Evolutionary conservation across 2,797 vertebrate species (phyloP).

Genomic region (Acipenser ruthenus): DNA sequence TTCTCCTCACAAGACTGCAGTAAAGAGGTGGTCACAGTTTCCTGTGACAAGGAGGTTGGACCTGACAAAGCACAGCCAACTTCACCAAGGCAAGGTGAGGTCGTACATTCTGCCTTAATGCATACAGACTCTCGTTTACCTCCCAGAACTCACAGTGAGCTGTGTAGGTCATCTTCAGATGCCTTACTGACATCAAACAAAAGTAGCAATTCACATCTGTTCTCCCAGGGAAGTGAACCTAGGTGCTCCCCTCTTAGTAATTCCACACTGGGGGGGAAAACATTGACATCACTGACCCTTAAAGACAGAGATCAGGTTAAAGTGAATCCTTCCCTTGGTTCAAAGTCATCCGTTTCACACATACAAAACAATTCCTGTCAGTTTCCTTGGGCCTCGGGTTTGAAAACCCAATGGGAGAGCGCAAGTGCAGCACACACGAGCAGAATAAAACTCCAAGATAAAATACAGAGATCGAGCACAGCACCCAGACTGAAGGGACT

Average conservation of each 20-base stretch:
- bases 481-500: constrained; percentile 67
- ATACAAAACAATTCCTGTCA: constrained; percentile 37
- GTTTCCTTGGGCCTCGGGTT: constrained; percentile 20
- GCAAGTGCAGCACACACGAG: constrained; percentile 43
- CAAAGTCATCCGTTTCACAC: constrained; percentile 42
- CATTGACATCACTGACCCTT: constrained; percentile 14
- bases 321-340: constrained; percentile 21
- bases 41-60: constrained; percentile 24
- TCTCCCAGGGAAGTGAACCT: constrained; percentile 18
- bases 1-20: constrained; percentile 12
- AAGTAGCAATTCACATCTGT: constrained; percentile 15
- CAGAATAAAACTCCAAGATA: constrained; percentile 47
- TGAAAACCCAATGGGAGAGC: constrained; percentile 34
- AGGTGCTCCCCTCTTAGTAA: constrained; percentile 18
- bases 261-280: constrained; percentile 13
- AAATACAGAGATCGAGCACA: constrained; percentile 50
- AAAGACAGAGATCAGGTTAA: constrained; percentile 53
- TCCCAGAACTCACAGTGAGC: constrained; percentile 23
- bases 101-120: constrained; percentile 10
- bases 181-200: constrained; percentile 19
- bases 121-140: constrained; percentile 14
- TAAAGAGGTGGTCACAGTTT: constrained; percentile 10
- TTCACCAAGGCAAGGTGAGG: constrained; percentile 18
- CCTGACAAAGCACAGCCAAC: constrained; percentile 20
- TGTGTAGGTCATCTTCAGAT: constrained; percentile 23